phyloP scores from a whole-genome alignment of 2,113 vertebrate genomes.

The Hippocampus mohnikei region DNA sequence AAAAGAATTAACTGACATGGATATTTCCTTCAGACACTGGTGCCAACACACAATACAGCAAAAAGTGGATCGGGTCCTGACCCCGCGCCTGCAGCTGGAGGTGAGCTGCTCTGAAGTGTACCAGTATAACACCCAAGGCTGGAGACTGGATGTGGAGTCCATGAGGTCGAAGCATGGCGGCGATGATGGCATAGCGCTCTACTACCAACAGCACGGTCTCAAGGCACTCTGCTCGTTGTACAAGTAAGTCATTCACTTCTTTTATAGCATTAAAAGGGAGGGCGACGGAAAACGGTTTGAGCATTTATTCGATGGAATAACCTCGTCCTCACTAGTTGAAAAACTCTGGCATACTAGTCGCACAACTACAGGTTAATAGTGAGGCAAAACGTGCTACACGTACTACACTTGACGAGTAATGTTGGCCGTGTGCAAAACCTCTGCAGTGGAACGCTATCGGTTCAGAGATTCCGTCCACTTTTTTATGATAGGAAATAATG shows the following conservation, averaged over 20 bases:
- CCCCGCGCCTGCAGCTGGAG: slow-evolving; percentile 70
- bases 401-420: too few species aligned
- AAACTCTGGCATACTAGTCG: too few species aligned
- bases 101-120: slow-evolving; percentile 80
- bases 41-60: slow-evolving; percentile 73
- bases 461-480: too few species aligned
- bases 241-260: slow-evolving; percentile 72
- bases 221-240: slow-evolving; percentile 77
- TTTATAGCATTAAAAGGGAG: background rate
- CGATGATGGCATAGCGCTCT: slow-evolving; percentile 55
- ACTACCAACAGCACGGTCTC: slow-evolving; percentile 56
- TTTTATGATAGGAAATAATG: too few species aligned
- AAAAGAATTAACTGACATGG: background rate
- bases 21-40: slow-evolving; percentile 72
- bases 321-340: too few species aligned
- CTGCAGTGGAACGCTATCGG: too few species aligned
- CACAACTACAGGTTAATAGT: too few species aligned
- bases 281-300: background rate
- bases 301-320: too few species aligned
- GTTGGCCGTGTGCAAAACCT: too few species aligned
- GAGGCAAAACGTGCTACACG: too few species aligned
- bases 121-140: slow-evolving; percentile 78
- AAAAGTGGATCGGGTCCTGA: slow-evolving; percentile 67
- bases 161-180: slow-evolving; percentile 62
- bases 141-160: slow-evolving; percentile 76